phyloP scores from a whole-genome alignment of 2,113 vertebrate genomes.

The Crotalus viridis region DNA sequence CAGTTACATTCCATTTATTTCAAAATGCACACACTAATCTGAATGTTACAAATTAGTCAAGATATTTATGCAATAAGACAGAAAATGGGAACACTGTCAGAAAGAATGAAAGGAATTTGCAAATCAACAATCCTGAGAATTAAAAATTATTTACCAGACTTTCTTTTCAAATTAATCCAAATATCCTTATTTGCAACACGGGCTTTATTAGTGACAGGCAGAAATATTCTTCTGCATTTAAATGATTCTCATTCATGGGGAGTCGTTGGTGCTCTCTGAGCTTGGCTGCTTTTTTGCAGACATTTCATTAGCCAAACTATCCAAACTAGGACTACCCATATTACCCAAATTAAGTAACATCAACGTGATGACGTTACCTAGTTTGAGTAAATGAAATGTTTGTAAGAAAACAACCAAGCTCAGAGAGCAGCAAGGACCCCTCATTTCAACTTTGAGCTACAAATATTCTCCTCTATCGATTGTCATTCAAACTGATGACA shows the following conservation, averaged over 20 bases:
- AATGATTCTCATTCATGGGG: neutral
- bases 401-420: neutral
- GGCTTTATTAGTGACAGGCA: neutral
- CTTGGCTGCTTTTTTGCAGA: neutral
- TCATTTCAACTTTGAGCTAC: neutral
- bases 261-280: neutral
- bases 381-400: neutral
- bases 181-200: neutral
- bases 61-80: neutral
- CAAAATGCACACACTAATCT: neutral
- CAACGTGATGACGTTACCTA: neutral
- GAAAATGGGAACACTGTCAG: neutral
- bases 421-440: neutral
- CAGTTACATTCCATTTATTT: neutral
- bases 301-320: neutral
- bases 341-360: neutral
- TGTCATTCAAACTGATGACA: neutral
- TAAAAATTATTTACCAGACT: neutral
- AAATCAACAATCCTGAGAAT: neutral
- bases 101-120: neutral
- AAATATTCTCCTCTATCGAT: neutral
- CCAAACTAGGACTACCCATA: neutral
- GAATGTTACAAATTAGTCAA: neutral
- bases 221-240: neutral
- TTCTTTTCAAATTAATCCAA: neutral